Evolutionary conservation across 2,888 invertebrate genomes (phyloP), one percentile per base, ranked within the genome.

Genomic region (Drosophila ezoana): DNA sequence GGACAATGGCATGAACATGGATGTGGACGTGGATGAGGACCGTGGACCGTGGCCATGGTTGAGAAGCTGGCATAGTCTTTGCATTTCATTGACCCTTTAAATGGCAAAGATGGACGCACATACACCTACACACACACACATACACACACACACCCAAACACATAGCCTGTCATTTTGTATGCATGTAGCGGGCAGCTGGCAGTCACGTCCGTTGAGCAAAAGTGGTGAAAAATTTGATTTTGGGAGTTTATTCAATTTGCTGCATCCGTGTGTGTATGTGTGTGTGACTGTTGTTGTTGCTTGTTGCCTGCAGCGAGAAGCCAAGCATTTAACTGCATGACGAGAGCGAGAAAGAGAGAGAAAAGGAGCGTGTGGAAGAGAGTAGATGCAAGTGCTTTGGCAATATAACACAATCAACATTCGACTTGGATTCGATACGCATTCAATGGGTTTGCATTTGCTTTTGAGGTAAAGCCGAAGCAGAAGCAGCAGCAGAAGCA

Each of bases 361-460:
- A 35, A 52, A 18, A 8, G 8, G 8, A 28, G 28, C 23, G 2
- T 8, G 23, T 23, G 8, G 23, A 23, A 28, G 45, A 43, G 23
- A 28, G 16, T 14, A 18, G 43, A 6, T 13, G 44, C 18, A 18
- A 53, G 57, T 52, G 43, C 45, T 59, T 68, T 79, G 58, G 70
- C 87, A 84, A 84, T 89, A 89, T 81, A 89, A 89, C 81, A 85
- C 89, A 87, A 89, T 89, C 87, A 89, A 72, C 77, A 81, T 88
- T 84, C 60, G 86, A 67, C 82, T 76, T 67, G 60, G 87, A 68
- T 79, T 83, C 83, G 84, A 83, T 83, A 88, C 84, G 84, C 81
- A 87, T 88, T 83, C 83, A 87, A 88, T 88, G 87, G 72, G 78
- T 84, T 79, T 79, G 72, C 64, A 61, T 79, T 77, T 79, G 78